phyloP scores from a whole-genome alignment of 2,797 vertebrate species.

The Staurois parvus region DNA sequence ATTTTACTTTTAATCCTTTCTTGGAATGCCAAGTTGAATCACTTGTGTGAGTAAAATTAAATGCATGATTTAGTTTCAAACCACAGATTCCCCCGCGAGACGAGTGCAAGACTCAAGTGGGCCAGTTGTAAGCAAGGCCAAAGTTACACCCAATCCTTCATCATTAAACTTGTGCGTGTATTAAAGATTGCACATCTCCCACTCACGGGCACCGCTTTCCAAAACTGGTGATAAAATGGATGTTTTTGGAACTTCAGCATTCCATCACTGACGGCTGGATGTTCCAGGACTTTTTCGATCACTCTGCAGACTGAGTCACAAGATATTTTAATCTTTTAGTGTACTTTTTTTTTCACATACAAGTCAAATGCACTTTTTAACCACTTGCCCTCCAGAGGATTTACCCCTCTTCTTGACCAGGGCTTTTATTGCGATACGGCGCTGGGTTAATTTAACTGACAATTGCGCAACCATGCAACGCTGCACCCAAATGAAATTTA shows the following conservation, averaged over 20 bases:
- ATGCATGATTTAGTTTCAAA: conserved; percentile 78
- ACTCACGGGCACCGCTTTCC: conserved; percentile 73
- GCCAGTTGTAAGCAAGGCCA: conserved; percentile 79
- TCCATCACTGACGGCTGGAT: conserved; percentile 67
- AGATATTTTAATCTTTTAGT: conserved; percentile 18
- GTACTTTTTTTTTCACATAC: not conserved
- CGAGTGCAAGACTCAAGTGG: conserved; percentile 76
- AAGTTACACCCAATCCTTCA: conserved; percentile 83
- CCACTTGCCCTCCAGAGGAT: no score
- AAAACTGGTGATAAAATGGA: conserved; percentile 75
- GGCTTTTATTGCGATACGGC: no score
- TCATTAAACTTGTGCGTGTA: conserved; percentile 74
- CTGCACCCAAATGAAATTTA: no score
- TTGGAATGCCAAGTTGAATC: conserved; percentile 84
- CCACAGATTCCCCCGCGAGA: conserved; percentile 83
- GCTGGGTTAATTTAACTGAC: no score
- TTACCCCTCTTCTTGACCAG: no score
- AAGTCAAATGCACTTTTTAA: no score
- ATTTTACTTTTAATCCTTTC: conserved; percentile 81
- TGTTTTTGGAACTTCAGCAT: conserved; percentile 78
- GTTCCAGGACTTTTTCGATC: conserved; percentile 2
- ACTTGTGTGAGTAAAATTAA: conserved; percentile 82
- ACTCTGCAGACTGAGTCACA: conserved; percentile 24
- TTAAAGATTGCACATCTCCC: conserved; percentile 69
- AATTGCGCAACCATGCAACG: no score